Evolutionary conservation across 2,797 vertebrate genomes (phyloP).

Genomic region (Acanthurus leucopareius): DNA sequence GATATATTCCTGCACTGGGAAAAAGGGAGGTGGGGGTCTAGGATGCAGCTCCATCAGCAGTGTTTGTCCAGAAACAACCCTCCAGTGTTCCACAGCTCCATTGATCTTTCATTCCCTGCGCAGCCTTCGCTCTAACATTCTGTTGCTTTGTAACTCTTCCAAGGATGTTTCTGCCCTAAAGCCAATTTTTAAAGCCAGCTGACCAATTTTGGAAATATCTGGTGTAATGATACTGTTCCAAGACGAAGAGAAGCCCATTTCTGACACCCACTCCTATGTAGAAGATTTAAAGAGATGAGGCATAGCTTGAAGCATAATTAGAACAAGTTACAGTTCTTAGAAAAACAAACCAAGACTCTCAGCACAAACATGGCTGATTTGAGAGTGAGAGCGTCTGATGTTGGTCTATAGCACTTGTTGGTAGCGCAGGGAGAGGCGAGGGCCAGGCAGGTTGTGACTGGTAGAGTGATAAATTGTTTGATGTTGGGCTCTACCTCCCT

Average conservation of each 20-base stretch:
- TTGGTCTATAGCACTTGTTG: slow-evolving; percentile 67
- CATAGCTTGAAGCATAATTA: slow-evolving; percentile 59
- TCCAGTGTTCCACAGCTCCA: slow-evolving; percentile 64
- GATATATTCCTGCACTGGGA: slow-evolving; percentile 54
- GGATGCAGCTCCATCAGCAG: slow-evolving; percentile 60
- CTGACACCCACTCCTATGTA: slow-evolving; percentile 43
- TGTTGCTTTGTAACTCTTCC: slow-evolving; percentile 77
- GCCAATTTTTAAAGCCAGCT: slow-evolving; percentile 65
- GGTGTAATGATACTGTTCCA: slow-evolving; percentile 51
- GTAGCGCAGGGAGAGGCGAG: slow-evolving; percentile 64
- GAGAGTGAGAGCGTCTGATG: slow-evolving; percentile 66
- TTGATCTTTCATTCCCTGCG: slow-evolving; percentile 63
- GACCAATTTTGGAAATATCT: slow-evolving; percentile 70
- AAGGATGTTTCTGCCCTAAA: slow-evolving; percentile 72
- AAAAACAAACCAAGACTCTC: slow-evolving; percentile 61
- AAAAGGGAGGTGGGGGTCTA: slow-evolving; percentile 46
- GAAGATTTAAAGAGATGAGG: slow-evolving; percentile 51
- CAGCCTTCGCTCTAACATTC: slow-evolving; percentile 71
- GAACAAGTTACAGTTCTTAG: slow-evolving; percentile 57
- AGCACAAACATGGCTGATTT: slow-evolving; percentile 62
- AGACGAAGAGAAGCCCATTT: slow-evolving; percentile 47
- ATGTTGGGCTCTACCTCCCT: slow-evolving; percentile 69
- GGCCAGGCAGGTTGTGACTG: slow-evolving; percentile 77
- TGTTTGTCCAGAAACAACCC: slow-evolving; percentile 64
- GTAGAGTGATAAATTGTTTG: slow-evolving; percentile 80